These are phyloP conservation scores for Agrypnus murinus DNA, from an alignment of 2,888 invertebrate species.

Conservation along the genomic window DNA sequence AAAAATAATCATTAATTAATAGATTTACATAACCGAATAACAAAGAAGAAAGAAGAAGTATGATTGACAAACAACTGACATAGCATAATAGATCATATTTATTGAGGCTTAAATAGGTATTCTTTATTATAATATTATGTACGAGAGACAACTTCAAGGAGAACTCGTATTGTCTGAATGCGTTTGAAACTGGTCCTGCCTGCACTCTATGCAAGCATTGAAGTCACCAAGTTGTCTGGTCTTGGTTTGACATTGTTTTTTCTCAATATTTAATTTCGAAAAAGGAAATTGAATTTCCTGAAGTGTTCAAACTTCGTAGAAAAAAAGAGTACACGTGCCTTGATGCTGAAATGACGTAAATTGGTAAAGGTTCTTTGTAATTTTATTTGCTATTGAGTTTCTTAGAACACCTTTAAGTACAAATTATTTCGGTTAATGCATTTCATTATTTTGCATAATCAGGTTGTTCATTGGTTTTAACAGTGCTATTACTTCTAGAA, in stretches of 20 bases:
- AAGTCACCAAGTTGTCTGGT: neutral
- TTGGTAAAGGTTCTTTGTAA: too few species aligned
- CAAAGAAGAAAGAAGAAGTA: neutral
- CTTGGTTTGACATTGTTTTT: neutral
- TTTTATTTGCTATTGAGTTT: too few species aligned
- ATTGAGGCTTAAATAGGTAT: constrained; percentile 1
- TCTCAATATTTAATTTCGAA: too few species aligned
- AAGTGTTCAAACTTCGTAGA: too few species aligned
- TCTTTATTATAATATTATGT: neutral
- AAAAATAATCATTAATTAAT: neutral
- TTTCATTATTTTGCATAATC: too few species aligned
- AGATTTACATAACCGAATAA: neutral
- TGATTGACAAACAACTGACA: neutral
- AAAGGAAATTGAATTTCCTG: too few species aligned
- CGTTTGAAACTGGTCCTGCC: constrained; percentile 24
- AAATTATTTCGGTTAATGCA: too few species aligned
- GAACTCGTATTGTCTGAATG: constrained; percentile 25
- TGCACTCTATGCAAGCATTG: constrained; percentile 11
- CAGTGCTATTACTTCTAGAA: neutral
- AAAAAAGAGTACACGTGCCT: too few species aligned
- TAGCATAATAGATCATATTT: neutral
- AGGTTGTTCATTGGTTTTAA: too few species aligned
- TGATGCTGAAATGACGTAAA: too few species aligned
- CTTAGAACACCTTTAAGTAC: too few species aligned
- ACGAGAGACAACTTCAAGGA: constrained; percentile 16